phyloP scores from a whole-genome alignment of 1,140 invertebrate genomes.

The Achatina immaculata region DNA sequence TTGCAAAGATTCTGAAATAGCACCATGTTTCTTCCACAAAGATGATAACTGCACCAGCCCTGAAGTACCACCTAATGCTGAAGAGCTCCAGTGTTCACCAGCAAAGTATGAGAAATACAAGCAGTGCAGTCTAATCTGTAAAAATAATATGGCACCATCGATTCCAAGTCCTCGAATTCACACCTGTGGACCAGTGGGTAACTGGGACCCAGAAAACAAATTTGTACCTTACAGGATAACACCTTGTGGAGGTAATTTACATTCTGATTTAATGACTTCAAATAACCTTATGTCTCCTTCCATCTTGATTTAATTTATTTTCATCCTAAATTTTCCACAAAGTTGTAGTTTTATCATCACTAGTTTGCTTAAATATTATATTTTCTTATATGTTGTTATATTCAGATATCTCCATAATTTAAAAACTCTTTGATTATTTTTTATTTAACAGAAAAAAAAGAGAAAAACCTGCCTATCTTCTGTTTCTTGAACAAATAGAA shows the following conservation, averaged over 20 bases:
- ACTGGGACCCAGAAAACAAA: conserved; percentile 42
- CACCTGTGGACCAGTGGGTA: conserved; percentile 43
- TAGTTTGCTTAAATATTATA: too few species aligned
- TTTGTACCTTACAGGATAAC: conserved; percentile 39
- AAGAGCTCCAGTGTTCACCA: conserved; percentile 32
- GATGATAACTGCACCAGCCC: conserved; percentile 40
- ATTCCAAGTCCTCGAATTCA: conserved; percentile 33
- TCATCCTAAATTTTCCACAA: too few species aligned
- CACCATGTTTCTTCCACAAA: not conserved
- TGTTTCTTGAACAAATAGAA: too few species aligned
- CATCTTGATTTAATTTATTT: too few species aligned
- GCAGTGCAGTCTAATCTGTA: conserved; percentile 39
- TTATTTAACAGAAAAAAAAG: too few species aligned
- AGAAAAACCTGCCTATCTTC: too few species aligned
- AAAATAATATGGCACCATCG: not conserved
- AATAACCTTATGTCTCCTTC: too few species aligned
- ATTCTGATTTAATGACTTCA: too few species aligned
- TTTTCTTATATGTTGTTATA: not conserved
- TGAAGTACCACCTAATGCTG: conserved; percentile 24
- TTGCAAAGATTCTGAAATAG: not conserved
- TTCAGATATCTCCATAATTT: too few species aligned
- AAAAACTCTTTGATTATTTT: too few species aligned
- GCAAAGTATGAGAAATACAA: conserved; percentile 23
- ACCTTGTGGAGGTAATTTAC: conserved; percentile 41
- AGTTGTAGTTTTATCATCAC: too few species aligned